Conservation (phyloP, 1,140 invertebrate species). For the Venturia canescens region DNA sequence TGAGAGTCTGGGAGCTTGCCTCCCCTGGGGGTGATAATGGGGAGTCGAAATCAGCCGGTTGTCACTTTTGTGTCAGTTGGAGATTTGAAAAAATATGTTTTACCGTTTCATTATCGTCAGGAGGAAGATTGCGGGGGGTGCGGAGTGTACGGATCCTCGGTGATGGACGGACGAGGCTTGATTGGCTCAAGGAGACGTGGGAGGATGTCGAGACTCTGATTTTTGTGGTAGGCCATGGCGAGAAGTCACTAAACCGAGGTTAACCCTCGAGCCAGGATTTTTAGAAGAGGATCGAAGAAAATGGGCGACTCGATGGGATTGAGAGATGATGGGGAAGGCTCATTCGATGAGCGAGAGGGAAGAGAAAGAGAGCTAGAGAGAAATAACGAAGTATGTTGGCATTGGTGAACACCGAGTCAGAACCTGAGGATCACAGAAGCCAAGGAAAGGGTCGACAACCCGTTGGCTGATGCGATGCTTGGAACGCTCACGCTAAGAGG, state of each 20-base stretch:
- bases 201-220: neutral
- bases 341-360: too few species aligned
- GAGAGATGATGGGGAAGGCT: slow-evolving; percentile 38
- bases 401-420: slow-evolving; percentile 21
- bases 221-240: slow-evolving; percentile 39
- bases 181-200: neutral
- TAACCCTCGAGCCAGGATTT: neutral
- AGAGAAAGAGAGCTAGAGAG: slow-evolving; percentile 36
- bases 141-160: neutral
- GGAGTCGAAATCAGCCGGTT: too few species aligned
- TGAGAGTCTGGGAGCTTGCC: too few species aligned
- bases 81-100: too few species aligned
- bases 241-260: neutral
- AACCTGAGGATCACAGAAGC: slow-evolving; percentile 43
- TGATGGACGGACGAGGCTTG: neutral
- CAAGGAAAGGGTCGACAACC: slow-evolving; percentile 43
- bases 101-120: too few species aligned
- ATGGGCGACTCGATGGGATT: too few species aligned
- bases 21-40: too few species aligned
- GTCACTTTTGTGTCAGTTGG: too few species aligned
- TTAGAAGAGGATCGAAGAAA: neutral
- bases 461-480: slow-evolving; percentile 23
- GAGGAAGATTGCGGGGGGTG: too few species aligned
- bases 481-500: slow-evolving; percentile 39
- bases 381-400: slow-evolving; percentile 10